Conservation (phyloP, 2,888 invertebrate species). For the Drosophila testacea region DNA sequence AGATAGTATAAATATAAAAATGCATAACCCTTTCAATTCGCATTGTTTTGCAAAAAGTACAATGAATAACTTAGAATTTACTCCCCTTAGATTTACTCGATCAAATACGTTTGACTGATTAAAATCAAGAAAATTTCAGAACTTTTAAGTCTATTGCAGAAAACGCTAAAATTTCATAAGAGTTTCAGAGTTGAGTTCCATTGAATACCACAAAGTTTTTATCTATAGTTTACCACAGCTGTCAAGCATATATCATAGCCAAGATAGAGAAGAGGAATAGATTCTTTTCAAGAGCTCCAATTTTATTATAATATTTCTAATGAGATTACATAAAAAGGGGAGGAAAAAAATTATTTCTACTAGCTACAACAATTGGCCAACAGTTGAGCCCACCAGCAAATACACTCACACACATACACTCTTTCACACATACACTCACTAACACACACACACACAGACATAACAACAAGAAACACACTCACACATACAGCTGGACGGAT, state of each 20-base stretch:
- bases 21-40: too few relatives aligned
- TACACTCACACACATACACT: constrained; percentile 10
- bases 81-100: too few relatives aligned
- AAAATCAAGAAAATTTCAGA: too few relatives aligned
- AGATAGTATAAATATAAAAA: too few relatives aligned
- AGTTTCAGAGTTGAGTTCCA: neutral
- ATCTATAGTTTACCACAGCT: neutral
- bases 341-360: constrained; percentile 28
- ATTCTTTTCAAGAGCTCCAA: constrained; percentile 25
- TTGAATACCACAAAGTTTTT: neutral
- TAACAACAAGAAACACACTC: constrained; percentile 6
- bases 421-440: constrained; percentile 5
- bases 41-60: too few relatives aligned
- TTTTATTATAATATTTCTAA: constrained; percentile 59
- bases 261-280: neutral
- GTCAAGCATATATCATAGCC: neutral
- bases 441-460: constrained; percentile 7
- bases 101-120: too few relatives aligned
- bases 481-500: constrained; percentile 10
- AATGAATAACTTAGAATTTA: too few relatives aligned
- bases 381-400: constrained; percentile 18
- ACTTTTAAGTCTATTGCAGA: neutral
- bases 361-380: constrained; percentile 33
- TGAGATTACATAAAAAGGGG: constrained; percentile 36
- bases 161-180: neutral